Evolutionary conservation across 1,140 invertebrate genomes (phyloP).

Genomic region (Drosophila pseudoobscura): DNA sequence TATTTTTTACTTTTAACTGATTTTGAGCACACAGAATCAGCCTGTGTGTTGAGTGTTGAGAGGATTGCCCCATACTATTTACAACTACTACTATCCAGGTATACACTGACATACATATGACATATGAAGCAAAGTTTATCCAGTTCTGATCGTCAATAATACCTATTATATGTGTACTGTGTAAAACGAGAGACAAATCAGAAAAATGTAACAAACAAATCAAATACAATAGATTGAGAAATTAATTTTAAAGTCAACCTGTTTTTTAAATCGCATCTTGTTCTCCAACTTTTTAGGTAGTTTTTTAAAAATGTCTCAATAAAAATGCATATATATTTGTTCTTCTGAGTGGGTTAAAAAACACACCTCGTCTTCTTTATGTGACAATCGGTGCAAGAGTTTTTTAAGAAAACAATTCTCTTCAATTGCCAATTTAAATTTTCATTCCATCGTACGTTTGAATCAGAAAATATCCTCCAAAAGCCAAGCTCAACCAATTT

Average conservation of each 20-base stretch:
- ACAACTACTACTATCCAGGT: conserved; percentile 7
- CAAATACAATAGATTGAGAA: conserved; percentile 42
- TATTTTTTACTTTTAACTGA: conserved; percentile 5
- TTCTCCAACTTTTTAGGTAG: conserved; percentile 72
- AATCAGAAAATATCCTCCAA: too few relatives aligned
- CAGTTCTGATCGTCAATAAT: conserved; percentile 53
- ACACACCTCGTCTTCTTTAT: not conserved
- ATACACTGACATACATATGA: conserved; percentile 54
- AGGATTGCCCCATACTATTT: conserved; percentile 39
- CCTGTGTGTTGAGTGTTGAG: conserved; percentile 29
- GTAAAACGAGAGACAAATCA: not conserved
- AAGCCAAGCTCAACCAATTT: too few relatives aligned
- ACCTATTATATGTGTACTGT: conserved; percentile 23
- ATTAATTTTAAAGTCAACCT: conserved; percentile 51
- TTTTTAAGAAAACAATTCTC: not conserved
- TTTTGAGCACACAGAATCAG: conserved; percentile 23
- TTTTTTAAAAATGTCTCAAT: conserved; percentile 72
- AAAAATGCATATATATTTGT: conserved; percentile 79
- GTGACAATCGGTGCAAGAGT: not conserved
- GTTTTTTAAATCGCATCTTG: conserved; percentile 63
- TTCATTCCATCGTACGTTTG: too few relatives aligned
- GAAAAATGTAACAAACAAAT: conserved; percentile 22
- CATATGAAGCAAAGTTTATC: conserved; percentile 66
- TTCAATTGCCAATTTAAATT: not conserved
- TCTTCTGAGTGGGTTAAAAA: conserved; percentile 80